These are phyloP conservation scores for Dione juno DNA, from an alignment of 2,888 invertebrate genomes.

Conservation along the genomic window DNA sequence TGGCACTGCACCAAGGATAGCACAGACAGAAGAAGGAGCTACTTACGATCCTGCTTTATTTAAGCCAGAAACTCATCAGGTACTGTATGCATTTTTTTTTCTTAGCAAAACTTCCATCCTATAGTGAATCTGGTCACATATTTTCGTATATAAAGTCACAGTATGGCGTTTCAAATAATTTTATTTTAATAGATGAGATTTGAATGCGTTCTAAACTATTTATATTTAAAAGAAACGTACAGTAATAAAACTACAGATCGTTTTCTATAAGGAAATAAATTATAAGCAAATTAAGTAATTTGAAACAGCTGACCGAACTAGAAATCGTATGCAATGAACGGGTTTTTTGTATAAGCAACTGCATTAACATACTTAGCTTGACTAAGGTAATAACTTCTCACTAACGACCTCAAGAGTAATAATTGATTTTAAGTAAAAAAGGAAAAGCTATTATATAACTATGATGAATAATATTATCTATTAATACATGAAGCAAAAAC, in stretches of 20 bases:
- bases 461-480: too few relatives aligned
- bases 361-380: conserved; percentile 16
- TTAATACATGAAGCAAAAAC: neutral
- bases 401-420: conserved; percentile 3
- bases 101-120: too few relatives aligned
- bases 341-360: conserved; percentile 19
- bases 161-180: too few relatives aligned
- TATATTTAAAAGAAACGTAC: neutral
- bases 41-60: conserved; percentile 96
- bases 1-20: conserved; percentile 90
- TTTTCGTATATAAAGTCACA: too few relatives aligned
- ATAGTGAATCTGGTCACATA: too few relatives aligned
- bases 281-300: conserved; percentile 9
- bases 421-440: conserved; percentile 4
- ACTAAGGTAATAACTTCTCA: conserved; percentile 2
- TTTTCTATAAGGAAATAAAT: conserved; percentile 2
- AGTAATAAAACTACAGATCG: neutral
- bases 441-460: too few relatives aligned
- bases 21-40: conserved; percentile 93
- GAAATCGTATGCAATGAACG: conserved; percentile 26
- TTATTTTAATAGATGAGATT: too few relatives aligned
- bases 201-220: too few relatives aligned
- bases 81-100: conserved; percentile 51
- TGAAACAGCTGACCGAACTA: conserved; percentile 21
- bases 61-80: conserved; percentile 91